phyloP scores from a whole-genome alignment of 2,113 vertebrate genomes.

The Entosphenus tridentatus region DNA sequence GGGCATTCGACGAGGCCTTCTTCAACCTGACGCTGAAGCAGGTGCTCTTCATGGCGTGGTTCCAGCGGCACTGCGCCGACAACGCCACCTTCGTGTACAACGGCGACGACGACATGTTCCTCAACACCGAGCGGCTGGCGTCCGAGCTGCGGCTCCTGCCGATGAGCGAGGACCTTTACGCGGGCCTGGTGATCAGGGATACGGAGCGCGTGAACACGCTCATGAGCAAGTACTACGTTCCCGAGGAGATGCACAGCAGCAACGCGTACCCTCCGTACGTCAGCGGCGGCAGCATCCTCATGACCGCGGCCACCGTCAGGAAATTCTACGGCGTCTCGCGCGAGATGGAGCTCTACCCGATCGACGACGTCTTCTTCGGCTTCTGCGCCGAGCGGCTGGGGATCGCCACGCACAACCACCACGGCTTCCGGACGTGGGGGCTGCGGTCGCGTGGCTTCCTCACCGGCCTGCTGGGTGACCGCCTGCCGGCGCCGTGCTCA shows the following conservation, averaged over 20 bases:
- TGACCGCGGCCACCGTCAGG: constrained; percentile 31
- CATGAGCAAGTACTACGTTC: constrained; percentile 45
- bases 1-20: constrained; percentile 47
- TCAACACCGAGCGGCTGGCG: constrained; percentile 38
- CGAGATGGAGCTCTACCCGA: constrained; percentile 15
- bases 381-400: constrained; percentile 31
- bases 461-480: constrained; percentile 19
- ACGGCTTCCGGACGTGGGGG: constrained; percentile 24
- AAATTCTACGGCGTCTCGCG: constrained; percentile 23
- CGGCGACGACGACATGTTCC: constrained; percentile 50
- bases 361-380: constrained; percentile 24
- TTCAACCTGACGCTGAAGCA: constrained; percentile 67
- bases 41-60: constrained; percentile 43
- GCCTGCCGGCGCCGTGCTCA: constrained; percentile 17
- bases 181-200: constrained; percentile 26
- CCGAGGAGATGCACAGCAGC: constrained; percentile 25
- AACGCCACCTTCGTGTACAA: constrained; percentile 33
- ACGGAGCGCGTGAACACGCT: constrained; percentile 24
- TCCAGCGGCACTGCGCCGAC: constrained; percentile 22
- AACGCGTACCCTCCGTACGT: constrained; percentile 33
- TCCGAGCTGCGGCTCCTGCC: constrained; percentile 17
- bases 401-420: constrained; percentile 22
- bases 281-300: constrained; percentile 36
- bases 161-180: constrained; percentile 20
- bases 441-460: constrained; percentile 13